Conservation (phyloP, 2,113 vertebrate species). For the Neoarius graeffei region DNA sequence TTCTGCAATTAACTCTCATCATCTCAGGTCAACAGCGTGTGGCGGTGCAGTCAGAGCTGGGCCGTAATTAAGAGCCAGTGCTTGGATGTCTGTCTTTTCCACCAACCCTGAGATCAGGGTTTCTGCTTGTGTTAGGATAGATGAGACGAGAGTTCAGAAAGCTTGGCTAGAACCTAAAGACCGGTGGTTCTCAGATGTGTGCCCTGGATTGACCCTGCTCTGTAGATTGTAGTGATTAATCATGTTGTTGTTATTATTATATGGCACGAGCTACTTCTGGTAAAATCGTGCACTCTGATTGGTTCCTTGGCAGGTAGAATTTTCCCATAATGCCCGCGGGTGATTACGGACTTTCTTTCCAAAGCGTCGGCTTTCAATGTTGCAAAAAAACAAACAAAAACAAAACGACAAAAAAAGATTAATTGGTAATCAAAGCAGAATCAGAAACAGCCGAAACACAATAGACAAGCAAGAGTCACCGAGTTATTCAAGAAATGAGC, state of each 20-base stretch:
- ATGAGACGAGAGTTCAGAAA: neutral
- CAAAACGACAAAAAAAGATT: no score
- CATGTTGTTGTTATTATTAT: no score
- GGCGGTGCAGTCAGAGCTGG: neutral
- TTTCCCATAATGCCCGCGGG: no score
- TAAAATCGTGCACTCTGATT: neutral
- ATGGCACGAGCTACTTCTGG: neutral
- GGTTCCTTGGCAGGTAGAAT: no score
- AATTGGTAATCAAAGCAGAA: no score
- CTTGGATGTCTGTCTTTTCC: neutral
- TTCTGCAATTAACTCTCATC: slow-evolving; percentile 21
- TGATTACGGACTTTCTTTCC: no score
- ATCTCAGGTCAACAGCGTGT: slow-evolving; percentile 21
- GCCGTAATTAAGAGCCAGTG: slow-evolving; percentile 9
- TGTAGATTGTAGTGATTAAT: neutral
- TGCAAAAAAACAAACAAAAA: no score
- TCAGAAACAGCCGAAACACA: no score
- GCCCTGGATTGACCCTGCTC: neutral
- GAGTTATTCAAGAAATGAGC: no score
- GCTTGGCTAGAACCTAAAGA: neutral
- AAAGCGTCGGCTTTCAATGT: no score
- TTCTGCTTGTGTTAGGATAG: neutral
- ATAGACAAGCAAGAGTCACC: no score
- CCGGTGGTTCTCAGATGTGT: neutral
- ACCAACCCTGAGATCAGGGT: neutral